These are phyloP conservation scores for Malthinus flaveolus DNA, from an alignment of 2,888 invertebrate species.

Conservation along the genomic window DNA sequence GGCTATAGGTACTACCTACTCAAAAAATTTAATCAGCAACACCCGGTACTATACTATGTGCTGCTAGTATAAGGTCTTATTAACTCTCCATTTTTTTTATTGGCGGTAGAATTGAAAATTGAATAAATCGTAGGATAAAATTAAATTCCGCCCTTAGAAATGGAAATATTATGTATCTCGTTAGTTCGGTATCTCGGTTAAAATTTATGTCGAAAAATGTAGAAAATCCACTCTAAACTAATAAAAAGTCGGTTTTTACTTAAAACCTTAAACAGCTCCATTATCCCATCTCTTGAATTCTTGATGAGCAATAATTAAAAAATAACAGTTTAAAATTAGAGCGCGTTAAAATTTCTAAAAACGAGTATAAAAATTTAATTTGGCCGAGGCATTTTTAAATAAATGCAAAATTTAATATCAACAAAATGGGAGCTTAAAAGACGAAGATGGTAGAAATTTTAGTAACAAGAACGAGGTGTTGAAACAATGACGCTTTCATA, in stretches of 20 bases:
- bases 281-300: conserved; percentile 21
- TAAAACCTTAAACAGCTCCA: conserved; percentile 23
- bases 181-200: no score
- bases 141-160: no score
- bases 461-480: conserved; percentile 35
- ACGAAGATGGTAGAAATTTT: neutral
- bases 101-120: no score
- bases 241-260: conserved; percentile 31
- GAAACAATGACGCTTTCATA: conserved; percentile 49
- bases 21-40: no score
- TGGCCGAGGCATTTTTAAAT: neutral
- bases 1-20: no score
- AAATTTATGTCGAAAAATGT: no score
- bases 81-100: no score
- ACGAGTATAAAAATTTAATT: neutral
- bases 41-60: no score
- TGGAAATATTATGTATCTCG: no score
- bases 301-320: conserved; percentile 32
- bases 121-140: no score
- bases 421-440: conserved; percentile 9
- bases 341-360: conserved; percentile 13
- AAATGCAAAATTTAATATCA: conserved; percentile 1
- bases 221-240: neutral
- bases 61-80: no score
- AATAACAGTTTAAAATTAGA: conserved; percentile 29